Evolutionary conservation across 2,797 vertebrate genomes (phyloP).

Genomic region (Lateolabrax maculatus): DNA sequence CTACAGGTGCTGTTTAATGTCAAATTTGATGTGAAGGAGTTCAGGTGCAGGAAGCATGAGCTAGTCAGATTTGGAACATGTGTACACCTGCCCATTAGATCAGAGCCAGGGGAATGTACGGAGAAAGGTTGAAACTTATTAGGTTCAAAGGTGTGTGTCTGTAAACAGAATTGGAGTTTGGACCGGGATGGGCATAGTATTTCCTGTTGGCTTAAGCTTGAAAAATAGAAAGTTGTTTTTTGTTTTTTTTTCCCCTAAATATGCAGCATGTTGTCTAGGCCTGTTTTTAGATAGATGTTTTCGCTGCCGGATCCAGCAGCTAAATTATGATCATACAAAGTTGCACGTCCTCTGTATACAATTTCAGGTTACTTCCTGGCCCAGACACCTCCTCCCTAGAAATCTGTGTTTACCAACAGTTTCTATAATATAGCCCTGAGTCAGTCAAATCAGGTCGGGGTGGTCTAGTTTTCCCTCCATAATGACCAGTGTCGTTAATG

Average conservation of each 20-base stretch:
- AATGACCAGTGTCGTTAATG: slow-evolving; percentile 82
- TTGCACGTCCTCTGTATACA: slow-evolving; percentile 1
- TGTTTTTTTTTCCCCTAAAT: not conserved
- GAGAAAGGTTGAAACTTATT: slow-evolving; percentile 53
- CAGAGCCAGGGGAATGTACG: slow-evolving; percentile 66
- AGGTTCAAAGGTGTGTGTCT: slow-evolving; percentile 63
- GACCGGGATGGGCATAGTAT: not conserved
- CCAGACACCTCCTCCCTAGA: not conserved
- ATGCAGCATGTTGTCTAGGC: slow-evolving; percentile 37
- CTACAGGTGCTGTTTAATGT: slow-evolving; percentile 55
- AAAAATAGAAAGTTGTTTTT: slow-evolving; percentile 33
- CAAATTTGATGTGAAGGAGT: slow-evolving; percentile 57
- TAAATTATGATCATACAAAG: slow-evolving; percentile 33
- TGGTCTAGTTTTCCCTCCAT: slow-evolving; percentile 61
- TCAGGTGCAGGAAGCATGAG: slow-evolving; percentile 58
- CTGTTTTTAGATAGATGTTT: slow-evolving; percentile 27
- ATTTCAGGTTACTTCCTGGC: slow-evolving; percentile 5
- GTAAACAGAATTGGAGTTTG: slow-evolving; percentile 23
- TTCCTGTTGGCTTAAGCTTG: slow-evolving; percentile 21
- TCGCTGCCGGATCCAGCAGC: slow-evolving; percentile 7
- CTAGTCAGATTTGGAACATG: slow-evolving; percentile 69
- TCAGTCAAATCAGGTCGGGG: slow-evolving; percentile 50
- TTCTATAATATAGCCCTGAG: slow-evolving; percentile 40
- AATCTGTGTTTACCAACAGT: slow-evolving; percentile 57
- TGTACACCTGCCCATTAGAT: slow-evolving; percentile 79